These are phyloP conservation scores for Hystrix brachyura DNA, from an alignment of 2,113 vertebrate genomes.

Conservation along the genomic window DNA sequence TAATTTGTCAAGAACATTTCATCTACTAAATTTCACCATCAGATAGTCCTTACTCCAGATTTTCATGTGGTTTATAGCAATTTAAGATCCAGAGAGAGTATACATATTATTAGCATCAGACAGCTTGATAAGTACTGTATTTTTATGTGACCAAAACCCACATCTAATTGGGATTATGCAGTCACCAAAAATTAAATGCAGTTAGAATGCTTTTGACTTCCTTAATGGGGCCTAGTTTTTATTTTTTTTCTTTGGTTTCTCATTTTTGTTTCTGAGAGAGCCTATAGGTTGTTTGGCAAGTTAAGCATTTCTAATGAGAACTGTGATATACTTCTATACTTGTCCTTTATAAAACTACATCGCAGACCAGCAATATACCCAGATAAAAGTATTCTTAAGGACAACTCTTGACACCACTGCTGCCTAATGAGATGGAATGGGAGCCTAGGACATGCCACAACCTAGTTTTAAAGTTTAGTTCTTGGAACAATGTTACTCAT, in stretches of 20 bases:
- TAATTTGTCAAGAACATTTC: neutral
- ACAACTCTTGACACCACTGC: neutral
- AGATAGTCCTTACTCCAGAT: neutral
- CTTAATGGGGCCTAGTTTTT: neutral
- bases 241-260: conserved; percentile 5
- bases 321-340: neutral
- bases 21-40: neutral
- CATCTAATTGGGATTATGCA: neutral
- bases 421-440: neutral
- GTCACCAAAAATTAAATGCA: neutral
- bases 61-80: neutral
- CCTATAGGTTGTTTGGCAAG: neutral
- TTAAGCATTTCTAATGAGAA: neutral
- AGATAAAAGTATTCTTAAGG: neutral
- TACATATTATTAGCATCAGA: neutral
- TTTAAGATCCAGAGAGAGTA: neutral
- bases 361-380: neutral
- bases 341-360: neutral
- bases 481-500: neutral
- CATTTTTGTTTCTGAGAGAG: neutral
- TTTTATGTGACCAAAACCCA: neutral
- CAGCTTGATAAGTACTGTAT: neutral
- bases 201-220: neutral
- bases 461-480: neutral
- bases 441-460: neutral